Conservation (phyloP, 2,113 vertebrate species). For the Ceratotherium simum region DNA sequence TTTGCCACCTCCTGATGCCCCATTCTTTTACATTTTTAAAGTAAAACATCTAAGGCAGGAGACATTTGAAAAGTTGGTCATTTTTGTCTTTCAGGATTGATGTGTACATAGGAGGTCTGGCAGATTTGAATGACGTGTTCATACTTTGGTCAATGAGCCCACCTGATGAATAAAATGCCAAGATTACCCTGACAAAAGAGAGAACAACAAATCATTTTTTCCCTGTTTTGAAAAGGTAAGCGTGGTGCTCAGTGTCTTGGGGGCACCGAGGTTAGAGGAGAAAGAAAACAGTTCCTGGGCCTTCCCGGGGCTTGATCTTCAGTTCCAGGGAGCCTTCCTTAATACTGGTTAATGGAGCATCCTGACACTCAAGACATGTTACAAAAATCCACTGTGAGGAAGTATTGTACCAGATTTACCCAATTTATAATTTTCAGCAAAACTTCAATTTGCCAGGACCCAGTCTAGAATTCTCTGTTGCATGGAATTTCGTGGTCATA, state of each 20-base stretch:
- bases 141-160: constrained; percentile 60
- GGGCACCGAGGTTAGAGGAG: neutral
- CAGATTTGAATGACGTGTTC: constrained; percentile 87
- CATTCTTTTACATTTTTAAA: neutral
- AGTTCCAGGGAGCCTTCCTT: neutral
- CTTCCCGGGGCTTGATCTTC: neutral
- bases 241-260: neutral
- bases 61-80: neutral
- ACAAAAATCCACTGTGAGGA: neutral
- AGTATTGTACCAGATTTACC: neutral
- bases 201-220: constrained; percentile 86
- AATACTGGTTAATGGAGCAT: neutral
- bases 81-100: constrained; percentile 87
- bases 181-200: constrained; percentile 77
- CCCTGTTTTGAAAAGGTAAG: constrained; percentile 91
- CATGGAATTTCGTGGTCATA: neutral
- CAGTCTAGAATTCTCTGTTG: neutral
- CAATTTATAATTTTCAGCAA: neutral
- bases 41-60: neutral
- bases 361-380: neutral
- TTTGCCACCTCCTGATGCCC: neutral
- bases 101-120: constrained; percentile 88
- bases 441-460: neutral
- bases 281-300: neutral
- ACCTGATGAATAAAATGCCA: constrained; percentile 74